These are phyloP conservation scores for Taphrorychus bicolor DNA, from an alignment of 2,888 invertebrate genomes.

Conservation along the genomic window DNA sequence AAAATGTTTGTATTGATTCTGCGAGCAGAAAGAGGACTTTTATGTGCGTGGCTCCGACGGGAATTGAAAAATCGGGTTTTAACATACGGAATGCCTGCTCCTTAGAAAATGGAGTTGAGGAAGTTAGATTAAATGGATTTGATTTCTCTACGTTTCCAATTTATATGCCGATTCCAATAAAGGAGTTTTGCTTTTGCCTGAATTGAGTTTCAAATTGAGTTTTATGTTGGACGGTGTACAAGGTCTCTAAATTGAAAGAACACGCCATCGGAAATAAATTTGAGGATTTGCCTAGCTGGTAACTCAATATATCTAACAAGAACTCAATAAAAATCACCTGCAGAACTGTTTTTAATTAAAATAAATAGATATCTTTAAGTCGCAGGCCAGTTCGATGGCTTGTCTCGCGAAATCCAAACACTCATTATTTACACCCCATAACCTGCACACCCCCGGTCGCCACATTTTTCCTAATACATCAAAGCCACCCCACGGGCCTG, in stretches of 20 bases:
- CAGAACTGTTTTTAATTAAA: no score
- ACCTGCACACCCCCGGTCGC: slow-evolving; percentile 2
- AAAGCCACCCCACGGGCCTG: slow-evolving; percentile 34
- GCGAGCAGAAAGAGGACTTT: slow-evolving; percentile 23
- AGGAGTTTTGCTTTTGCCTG: neutral
- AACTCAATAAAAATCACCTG: no score
- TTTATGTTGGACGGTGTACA: neutral
- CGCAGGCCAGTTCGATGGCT: neutral
- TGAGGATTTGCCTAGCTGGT: neutral
- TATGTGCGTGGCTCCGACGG: slow-evolving; percentile 36
- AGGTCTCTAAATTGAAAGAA: neutral
- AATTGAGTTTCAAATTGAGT: slow-evolving; percentile 6
- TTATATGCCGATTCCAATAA: slow-evolving; percentile 15
- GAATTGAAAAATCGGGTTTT: slow-evolving; percentile 38
- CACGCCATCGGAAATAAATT: neutral
- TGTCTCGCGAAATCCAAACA: neutral
- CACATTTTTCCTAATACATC: slow-evolving; percentile 34
- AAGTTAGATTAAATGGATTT: slow-evolving; percentile 37
- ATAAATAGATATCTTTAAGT: no score
- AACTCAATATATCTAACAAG: neutral
- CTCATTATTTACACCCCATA: slow-evolving; percentile 2
- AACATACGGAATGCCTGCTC: slow-evolving; percentile 36
- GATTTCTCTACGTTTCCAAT: slow-evolving; percentile 31
- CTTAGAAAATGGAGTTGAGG: slow-evolving; percentile 33
- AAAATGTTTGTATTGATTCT: slow-evolving; percentile 41